Conservation (phyloP, 2,113 vertebrate genomes). For the Serilophus lunatus region DNA sequence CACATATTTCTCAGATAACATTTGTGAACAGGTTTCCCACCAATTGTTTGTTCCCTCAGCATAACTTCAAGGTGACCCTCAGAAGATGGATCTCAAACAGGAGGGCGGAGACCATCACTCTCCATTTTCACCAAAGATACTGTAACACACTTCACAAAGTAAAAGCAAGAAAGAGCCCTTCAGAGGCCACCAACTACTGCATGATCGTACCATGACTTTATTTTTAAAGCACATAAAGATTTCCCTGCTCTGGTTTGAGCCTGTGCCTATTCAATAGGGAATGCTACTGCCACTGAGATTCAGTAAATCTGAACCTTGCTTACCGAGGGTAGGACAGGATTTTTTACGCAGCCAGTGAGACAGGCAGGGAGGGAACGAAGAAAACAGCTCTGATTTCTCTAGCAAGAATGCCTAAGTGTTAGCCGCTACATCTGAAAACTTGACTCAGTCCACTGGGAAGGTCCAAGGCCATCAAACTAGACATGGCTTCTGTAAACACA, state of each 20-base stretch:
- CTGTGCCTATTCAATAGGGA: not conserved
- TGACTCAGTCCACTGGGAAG: not conserved
- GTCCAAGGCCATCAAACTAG: not conserved
- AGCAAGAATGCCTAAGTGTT: not conserved
- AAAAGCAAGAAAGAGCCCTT: not conserved
- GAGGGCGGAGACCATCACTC: not conserved
- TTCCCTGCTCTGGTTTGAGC: not conserved
- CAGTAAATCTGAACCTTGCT: not conserved
- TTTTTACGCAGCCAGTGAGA: not conserved
- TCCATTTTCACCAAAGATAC: not conserved
- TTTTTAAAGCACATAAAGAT: not conserved
- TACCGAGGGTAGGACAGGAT: not conserved
- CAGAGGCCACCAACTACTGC: not conserved
- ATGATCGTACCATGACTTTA: not conserved
- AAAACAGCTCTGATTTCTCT: not conserved
- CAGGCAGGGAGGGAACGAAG: not conserved
- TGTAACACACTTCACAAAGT: not conserved
- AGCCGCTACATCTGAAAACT: not conserved
- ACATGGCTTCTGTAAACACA: not conserved
- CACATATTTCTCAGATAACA: not conserved
- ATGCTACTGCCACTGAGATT: not conserved
- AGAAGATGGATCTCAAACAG: not conserved
- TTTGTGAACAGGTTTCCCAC: not conserved
- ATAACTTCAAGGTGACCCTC: not conserved
- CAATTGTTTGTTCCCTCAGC: not conserved